A percentile compares a stretch with the other conserved stretches of the same genome.
Evolutionary conservation across 2,888 invertebrate species (phyloP).

Genomic region (Eilema depressum): DNA sequence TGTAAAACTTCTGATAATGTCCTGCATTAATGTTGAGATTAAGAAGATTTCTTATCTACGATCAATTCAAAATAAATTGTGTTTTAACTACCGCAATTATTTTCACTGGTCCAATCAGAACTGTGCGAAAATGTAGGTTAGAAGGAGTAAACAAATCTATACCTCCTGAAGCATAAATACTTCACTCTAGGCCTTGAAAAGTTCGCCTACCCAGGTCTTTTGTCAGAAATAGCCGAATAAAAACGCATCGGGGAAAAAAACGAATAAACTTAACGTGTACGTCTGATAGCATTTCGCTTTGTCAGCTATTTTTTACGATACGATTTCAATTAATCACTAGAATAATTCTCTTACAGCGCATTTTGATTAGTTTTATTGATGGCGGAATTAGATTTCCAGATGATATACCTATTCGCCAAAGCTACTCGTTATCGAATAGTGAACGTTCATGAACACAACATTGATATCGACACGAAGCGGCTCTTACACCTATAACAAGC

Average conservation of each 20-base stretch:
- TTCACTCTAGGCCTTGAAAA: conserved; percentile 72
- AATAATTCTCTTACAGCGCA: conserved; percentile 61
- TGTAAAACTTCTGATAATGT: conserved; percentile 49
- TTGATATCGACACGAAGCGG: conserved; percentile 43
- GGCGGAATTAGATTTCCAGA: conserved; percentile 62
- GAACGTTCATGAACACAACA: conserved; percentile 49
- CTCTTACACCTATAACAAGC: conserved; percentile 40
- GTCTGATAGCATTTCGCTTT: conserved; percentile 75
- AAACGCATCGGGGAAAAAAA: conserved; percentile 66
- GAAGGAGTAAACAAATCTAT: conserved; percentile 53
- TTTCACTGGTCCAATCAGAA: conserved; percentile 2
- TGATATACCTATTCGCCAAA: conserved; percentile 60
- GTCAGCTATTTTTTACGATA: conserved; percentile 73
- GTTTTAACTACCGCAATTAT: background rate
- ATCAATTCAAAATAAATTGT: background rate
- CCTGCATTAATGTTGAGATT: background rate
- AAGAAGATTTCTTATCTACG: background rate
- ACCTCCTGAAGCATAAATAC: conserved; percentile 76
- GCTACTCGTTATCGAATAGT: conserved; percentile 46
- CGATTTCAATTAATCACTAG: conserved; percentile 76
- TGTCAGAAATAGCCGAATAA: conserved; percentile 65
- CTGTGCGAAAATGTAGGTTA: conserved; percentile 42
- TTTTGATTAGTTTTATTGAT: conserved; percentile 68
- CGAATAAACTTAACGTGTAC: conserved; percentile 62
- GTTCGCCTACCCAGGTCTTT: conserved; percentile 78